phyloP scores from a whole-genome alignment of 37 sponge, comb jelly and placozoan species.

The Aplysina aerophoba region DNA sequence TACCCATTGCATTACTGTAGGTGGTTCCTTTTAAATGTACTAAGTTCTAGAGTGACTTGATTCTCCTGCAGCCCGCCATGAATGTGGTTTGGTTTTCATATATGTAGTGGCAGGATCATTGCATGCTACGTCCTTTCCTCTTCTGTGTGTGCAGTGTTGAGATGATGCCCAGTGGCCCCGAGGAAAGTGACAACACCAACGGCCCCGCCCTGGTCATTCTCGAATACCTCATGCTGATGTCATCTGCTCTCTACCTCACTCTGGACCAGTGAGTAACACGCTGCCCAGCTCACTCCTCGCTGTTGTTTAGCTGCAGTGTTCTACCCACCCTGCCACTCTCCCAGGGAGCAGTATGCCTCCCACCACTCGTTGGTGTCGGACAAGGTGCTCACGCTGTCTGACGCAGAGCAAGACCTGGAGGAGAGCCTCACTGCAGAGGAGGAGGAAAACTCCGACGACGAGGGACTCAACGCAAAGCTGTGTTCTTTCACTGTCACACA shows the following conservation, averaged over 20 bases:
- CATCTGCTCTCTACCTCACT: constrained; percentile 14
- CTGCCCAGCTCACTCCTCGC: neutral
- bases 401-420: constrained; percentile 17
- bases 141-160: constrained; percentile 2
- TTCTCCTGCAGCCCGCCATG: no score
- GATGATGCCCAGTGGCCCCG: neutral
- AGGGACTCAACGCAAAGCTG: constrained; percentile 72
- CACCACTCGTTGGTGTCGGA: constrained; percentile 24
- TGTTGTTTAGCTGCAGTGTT: neutral
- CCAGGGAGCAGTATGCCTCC: constrained; percentile 1
- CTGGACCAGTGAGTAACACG: constrained; percentile 17
- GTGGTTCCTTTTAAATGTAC: no score
- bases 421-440: constrained; percentile 25
- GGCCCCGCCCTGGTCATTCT: constrained; percentile 20
- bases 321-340: neutral
- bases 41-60: no score
- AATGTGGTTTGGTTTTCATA: no score
- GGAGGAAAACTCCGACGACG: constrained; percentile 71
- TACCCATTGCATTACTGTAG: no score
- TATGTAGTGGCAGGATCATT: no score
- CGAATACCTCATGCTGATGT: constrained; percentile 1
- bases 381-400: constrained; percentile 40
- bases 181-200: neutral
- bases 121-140: no score
- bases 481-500: constrained; percentile 86